Evolutionary conservation across 2,797 vertebrate genomes (phyloP), one percentile per base, ranked within the genome.

Genomic region (Acipenser ruthenus): DNA sequence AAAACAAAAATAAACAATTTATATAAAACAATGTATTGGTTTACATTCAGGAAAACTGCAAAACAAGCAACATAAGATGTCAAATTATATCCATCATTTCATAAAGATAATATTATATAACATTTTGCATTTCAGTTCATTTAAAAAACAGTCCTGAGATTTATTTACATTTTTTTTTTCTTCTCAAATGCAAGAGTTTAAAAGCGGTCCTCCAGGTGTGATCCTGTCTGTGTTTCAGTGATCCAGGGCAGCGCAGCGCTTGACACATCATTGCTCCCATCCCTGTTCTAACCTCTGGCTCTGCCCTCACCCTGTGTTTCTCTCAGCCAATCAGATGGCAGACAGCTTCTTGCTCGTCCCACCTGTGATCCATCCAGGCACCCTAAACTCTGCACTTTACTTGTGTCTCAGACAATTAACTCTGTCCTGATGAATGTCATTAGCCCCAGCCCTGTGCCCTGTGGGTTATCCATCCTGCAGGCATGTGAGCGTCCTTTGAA

Each of bases 361-460:
- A 65, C 52, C 64, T 65, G 52, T 8, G 48, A n/a, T 56, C 52
- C n/a, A 0, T 10, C 23, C 64, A 58, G 64, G 10, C 48, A 7
- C 1, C 10, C 52, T 48, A 6, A 5, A 15, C 47, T 13, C 53
- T 18, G 6, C 2, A 8, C 5, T 23, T 53, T 49, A 3, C 37
- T 23, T 13, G 18, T 52, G 48, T 63, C 62, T 49, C 48, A 48
- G 62, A 49, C 62, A 63, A 10, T 12, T 11, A 9, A 9, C 50
- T 48, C n/a, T 82, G 82, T 81, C 77, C 84, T 89, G 89, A 89
- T 90, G 79, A 87, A 87, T 89, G 78, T 85, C 83, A 82, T 78
- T 84, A 77, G 80, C 78, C 69, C 77, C 73, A 84, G 83, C 82
- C 87, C 87, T 87, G 80, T 89, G 86, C 81, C 87, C 88, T 49